phyloP scores from a whole-genome alignment of 2,113 vertebrate species.

The Alaudala cheleensis region DNA sequence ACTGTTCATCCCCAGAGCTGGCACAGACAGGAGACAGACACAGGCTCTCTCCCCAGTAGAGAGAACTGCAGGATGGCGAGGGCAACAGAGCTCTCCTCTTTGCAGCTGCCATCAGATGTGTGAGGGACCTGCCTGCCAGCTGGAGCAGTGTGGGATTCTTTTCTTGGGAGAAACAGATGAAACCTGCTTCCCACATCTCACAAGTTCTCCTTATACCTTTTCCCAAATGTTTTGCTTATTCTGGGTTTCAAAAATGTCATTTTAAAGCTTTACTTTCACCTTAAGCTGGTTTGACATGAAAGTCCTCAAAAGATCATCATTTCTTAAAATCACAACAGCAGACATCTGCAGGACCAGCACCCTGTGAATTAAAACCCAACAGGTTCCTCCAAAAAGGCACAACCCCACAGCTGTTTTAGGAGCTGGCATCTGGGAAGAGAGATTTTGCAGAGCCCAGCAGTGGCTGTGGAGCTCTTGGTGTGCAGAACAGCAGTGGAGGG shows the following conservation, averaged over 20 bases:
- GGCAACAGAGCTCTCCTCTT: neutral
- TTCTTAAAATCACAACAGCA: neutral
- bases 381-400: neutral
- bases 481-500: neutral
- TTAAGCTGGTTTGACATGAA: neutral
- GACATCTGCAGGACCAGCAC: neutral
- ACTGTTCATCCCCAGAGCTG: neutral
- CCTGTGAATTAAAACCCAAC: neutral
- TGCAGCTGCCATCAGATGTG: neutral
- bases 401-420: neutral
- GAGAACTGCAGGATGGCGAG: neutral
- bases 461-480: rapidly evolving
- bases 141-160: neutral
- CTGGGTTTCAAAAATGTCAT: neutral
- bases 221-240: neutral
- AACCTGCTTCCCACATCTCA: neutral
- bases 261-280: neutral
- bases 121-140: neutral
- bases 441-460: neutral
- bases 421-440: neutral
- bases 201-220: neutral
- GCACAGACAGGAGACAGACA: neutral
- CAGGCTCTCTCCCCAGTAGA: neutral
- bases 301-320: neutral
- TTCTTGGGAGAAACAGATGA: neutral